These are phyloP conservation scores for Lacerta viridis DNA, from an alignment of 2,797 vertebrate genomes.

Conservation along the genomic window DNA sequence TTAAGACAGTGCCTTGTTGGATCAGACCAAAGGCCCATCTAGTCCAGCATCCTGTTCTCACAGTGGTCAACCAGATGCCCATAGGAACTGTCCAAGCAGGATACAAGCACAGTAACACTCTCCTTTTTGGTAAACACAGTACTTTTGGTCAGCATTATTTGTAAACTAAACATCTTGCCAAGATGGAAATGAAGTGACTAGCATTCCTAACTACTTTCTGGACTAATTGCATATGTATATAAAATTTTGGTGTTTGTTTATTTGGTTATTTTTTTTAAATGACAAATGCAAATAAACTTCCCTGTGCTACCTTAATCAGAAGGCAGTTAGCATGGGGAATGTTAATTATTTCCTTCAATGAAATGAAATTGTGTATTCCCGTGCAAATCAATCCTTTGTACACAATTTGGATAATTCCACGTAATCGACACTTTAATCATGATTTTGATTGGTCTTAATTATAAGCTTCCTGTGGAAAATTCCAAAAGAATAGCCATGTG, in stretches of 20 bases:
- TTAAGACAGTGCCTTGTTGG: no score
- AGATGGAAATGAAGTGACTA: not conserved
- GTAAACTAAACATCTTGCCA: not conserved
- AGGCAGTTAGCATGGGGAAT: conserved; percentile 14
- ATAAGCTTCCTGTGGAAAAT: conserved; percentile 15
- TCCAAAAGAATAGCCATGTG: not conserved
- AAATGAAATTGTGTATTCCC: conserved; percentile 21
- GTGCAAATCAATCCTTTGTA: conserved; percentile 31
- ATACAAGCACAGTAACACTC: no score
- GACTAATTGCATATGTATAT: no score
- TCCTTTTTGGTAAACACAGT: no score
- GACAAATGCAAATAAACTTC: not conserved
- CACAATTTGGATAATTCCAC: conserved; percentile 19
- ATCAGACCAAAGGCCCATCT: no score
- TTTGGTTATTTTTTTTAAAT: not conserved
- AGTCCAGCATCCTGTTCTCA: no score
- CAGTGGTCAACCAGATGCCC: no score
- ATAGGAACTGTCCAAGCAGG: no score
- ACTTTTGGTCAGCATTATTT: not conserved
- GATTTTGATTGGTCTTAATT: conserved; percentile 40
- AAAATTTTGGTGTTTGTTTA: not conserved
- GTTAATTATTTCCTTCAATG: conserved; percentile 42
- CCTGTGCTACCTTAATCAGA: not conserved
- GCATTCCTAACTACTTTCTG: not conserved
- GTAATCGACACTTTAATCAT: conserved; percentile 16